These are phyloP conservation scores for Coremacera marginata DNA, from an alignment of 2,888 invertebrate genomes.

Conservation along the genomic window DNA sequence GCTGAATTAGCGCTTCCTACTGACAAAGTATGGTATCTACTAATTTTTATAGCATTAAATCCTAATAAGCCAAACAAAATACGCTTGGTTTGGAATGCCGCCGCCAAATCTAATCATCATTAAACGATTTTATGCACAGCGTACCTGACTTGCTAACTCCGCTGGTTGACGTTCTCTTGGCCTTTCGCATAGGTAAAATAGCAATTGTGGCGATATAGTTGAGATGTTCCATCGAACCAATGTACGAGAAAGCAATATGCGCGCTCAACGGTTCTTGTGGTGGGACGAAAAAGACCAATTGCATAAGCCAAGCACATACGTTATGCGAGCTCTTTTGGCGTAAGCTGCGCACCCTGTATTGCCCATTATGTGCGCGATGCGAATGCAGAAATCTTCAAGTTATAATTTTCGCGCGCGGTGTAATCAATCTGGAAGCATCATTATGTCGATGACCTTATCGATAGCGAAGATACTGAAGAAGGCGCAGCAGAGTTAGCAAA, in stretches of 20 bases:
- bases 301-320: background rate
- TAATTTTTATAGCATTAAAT: constrained; percentile 50
- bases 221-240: constrained; percentile 46
- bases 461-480: constrained; percentile 11
- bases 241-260: too few species aligned
- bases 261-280: too few species aligned
- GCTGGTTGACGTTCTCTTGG: constrained; percentile 38
- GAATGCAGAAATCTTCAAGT: constrained; percentile 20
- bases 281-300: too few species aligned
- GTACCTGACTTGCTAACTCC: constrained; percentile 32
- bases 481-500: background rate
- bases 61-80: too few species aligned
- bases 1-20: background rate
- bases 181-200: constrained; percentile 41
- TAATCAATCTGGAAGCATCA: constrained; percentile 20
- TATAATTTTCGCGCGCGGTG: background rate
- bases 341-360: constrained; percentile 36
- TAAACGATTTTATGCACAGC: constrained; percentile 56
- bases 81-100: too few species aligned
- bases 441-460: constrained; percentile 15
- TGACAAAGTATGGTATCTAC: constrained; percentile 34
- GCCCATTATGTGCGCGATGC: constrained; percentile 38
- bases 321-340: constrained; percentile 41
- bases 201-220: constrained; percentile 46
- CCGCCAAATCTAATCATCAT: constrained; percentile 44